Conservation (phyloP, 1,140 invertebrate species). For the Orchesella cincta region DNA sequence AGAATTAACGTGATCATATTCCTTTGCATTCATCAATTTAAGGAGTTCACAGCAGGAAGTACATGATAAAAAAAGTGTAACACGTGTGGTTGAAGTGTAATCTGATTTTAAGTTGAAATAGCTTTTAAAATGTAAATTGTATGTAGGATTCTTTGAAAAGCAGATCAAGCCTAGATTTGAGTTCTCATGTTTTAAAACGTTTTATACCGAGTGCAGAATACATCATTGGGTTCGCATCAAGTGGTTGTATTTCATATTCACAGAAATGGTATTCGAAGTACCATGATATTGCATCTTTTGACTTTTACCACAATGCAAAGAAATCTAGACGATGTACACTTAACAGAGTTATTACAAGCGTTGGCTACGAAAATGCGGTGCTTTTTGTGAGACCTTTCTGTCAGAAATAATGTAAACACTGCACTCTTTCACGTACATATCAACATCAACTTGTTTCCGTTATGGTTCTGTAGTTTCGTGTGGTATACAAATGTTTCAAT, state of each 20-base stretch:
- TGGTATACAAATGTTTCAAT: neutral
- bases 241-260: neutral
- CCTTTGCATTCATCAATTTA: neutral
- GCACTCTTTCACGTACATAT: neutral
- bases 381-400: too few species aligned
- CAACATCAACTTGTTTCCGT: neutral
- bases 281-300: neutral
- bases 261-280: neutral
- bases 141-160: neutral
- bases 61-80: neutral
- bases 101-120: too few species aligned
- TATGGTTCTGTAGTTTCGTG: neutral
- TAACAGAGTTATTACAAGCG: neutral
- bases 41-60: neutral
- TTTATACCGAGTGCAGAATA: too few species aligned
- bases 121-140: too few species aligned
- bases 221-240: neutral
- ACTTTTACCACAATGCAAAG: neutral
- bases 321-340: neutral
- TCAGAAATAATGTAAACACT: neutral
- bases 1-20: neutral
- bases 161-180: neutral
- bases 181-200: neutral
- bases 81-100: neutral
- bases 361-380: neutral